Evolutionary conservation across 1,140 invertebrate species (phyloP).

Genomic region (Drosophila baimaii): DNA sequence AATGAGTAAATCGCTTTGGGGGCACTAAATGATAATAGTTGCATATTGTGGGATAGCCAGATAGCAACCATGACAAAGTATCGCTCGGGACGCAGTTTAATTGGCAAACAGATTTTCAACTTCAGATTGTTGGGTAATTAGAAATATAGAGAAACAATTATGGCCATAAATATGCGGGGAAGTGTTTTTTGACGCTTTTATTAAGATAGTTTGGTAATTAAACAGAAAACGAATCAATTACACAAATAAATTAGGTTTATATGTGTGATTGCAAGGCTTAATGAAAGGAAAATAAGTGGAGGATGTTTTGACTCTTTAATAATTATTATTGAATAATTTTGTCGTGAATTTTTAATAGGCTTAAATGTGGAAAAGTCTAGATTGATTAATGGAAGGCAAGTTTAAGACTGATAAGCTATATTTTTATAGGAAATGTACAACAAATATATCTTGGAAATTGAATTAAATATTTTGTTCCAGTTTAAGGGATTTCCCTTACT

Average conservation of each 20-base stretch:
- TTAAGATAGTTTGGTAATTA: slow-evolving; percentile 1
- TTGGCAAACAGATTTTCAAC: slow-evolving; percentile 19
- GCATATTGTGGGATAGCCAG: slow-evolving; percentile 47
- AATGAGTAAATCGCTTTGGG: slow-evolving; percentile 70
- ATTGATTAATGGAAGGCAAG: too few species aligned
- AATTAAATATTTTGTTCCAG: too few species aligned
- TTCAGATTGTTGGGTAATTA: slow-evolving; percentile 10
- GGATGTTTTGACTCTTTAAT: too few species aligned
- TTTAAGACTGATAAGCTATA: too few species aligned
- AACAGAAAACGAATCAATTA: not conserved
- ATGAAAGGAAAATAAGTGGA: too few species aligned
- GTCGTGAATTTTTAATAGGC: too few species aligned
- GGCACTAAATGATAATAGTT: slow-evolving; percentile 63
- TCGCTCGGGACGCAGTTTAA: slow-evolving; percentile 30
- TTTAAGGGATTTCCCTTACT: too few species aligned
- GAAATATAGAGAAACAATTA: slow-evolving; percentile 13
- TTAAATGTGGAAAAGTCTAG: too few species aligned
- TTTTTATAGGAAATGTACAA: too few species aligned
- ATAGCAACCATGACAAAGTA: slow-evolving; percentile 45
- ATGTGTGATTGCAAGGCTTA: too few species aligned
- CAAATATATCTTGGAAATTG: too few species aligned
- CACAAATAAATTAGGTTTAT: not conserved
- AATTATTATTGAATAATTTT: too few species aligned
- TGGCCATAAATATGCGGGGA: not conserved
- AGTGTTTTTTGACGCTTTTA: not conserved